Base-by-base conservation (phyloP, 2,113 vertebrate genomes). In the Xenopus laevis region DNA sequence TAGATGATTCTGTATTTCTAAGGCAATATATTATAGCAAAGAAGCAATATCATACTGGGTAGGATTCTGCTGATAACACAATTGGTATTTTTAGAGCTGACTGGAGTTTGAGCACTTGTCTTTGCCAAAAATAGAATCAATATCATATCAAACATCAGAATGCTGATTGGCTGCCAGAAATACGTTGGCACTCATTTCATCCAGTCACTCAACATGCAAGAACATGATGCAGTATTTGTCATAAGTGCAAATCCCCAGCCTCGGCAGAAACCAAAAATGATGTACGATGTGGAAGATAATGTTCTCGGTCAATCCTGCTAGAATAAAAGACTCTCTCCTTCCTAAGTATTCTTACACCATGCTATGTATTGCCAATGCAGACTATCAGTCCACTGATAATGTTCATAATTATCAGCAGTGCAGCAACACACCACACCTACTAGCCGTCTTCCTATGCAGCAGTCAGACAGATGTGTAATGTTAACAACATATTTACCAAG, bases 171-270 rank as follows among this genome's bases (percentile, higher is more conserved):
- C 66, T 71, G 50, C 77, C 73, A 69, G 20, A 81, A 69, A 80
- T 59, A 74, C 79, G 69, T 78, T 82, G 81, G 80, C 78, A 75
- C 70, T 58, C 79, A 77, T 79, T 81, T 71, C 68, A 77, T 79
- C 40, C 80, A 68, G 30, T 84, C 81, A 84, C 76, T 79, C 83
- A 82, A 82, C 84, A 79, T 78, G 16, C 17, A 4, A 13, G 77
- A 82, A 80, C 77, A 65, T 11, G 44, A 65, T 46, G 18, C 21
- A 60, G 8, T 23, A 9, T 60, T 60, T 60, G 55, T 58, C 55
- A 8, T 58, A 21, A 60, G 20, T 13, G n/a, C 20, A 59, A 23
- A 59, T 11, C 4, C 20, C 21, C 20, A 23, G 10, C 58, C 13
- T 27, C 58, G 7, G 58, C 20, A 23, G 58, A 11, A 23, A 60